Percentiles rank a stretch among this genome's conserved stretches.
Conservation (phyloP, 1,140 invertebrate species). For the Hestina assimilis region DNA sequence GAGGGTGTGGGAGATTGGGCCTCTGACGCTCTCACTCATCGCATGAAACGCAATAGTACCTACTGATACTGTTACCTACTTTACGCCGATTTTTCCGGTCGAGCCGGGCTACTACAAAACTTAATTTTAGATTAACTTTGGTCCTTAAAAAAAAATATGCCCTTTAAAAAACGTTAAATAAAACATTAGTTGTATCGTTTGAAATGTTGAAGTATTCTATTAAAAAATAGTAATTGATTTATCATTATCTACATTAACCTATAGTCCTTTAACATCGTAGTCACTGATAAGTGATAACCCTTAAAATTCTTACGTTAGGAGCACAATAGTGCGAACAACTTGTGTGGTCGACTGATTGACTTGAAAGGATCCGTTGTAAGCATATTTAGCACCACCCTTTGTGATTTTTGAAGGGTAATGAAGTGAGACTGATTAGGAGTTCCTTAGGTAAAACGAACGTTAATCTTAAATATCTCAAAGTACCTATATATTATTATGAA, state of each 20-base stretch:
- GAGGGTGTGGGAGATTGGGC: too few species aligned
- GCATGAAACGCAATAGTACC: too few species aligned
- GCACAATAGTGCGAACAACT: background rate
- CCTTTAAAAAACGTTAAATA: too few species aligned
- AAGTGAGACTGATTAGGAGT: background rate
- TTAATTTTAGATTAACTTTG: too few species aligned
- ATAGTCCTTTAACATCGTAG: background rate
- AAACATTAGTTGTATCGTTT: too few species aligned
- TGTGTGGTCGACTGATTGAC: slow-evolving; percentile 5
- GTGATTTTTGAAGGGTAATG: slow-evolving; percentile 8
- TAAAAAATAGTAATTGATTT: too few species aligned
- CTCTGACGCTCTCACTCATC: too few species aligned
- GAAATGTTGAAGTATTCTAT: too few species aligned
- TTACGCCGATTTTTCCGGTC: too few species aligned
- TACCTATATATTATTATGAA: background rate
- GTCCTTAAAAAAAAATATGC: too few species aligned
- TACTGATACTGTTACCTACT: too few species aligned
- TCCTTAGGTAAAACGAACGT: background rate
- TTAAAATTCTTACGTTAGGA: background rate
- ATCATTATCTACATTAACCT: background rate
- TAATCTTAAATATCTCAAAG: background rate
- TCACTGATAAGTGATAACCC: background rate
- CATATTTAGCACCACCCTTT: slow-evolving; percentile 8
- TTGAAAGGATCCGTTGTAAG: slow-evolving; percentile 2
- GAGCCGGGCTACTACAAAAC: too few species aligned